phyloP scores from a whole-genome alignment of 2,113 vertebrate genomes.

The Ahaetulla prasina region DNA sequence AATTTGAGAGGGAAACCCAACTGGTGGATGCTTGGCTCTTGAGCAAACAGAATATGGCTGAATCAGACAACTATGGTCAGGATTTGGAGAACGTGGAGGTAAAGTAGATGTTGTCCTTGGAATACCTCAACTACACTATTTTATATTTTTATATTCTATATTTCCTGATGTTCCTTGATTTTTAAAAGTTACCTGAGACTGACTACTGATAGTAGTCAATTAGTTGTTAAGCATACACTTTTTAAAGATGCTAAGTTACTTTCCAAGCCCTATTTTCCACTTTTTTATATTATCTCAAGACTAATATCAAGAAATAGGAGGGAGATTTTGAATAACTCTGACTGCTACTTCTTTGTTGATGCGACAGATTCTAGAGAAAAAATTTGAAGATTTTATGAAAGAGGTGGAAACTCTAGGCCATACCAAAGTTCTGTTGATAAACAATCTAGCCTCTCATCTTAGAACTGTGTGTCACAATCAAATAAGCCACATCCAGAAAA shows the following conservation, averaged over 20 bases:
- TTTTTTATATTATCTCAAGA: background rate
- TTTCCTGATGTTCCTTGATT: background rate
- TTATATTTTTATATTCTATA: slow-evolving; percentile 1
- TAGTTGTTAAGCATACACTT: background rate
- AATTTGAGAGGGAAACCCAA: slow-evolving; percentile 77
- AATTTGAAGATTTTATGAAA: slow-evolving; percentile 76
- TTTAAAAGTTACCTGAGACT: background rate
- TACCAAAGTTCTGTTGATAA: slow-evolving; percentile 70
- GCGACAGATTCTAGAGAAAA: slow-evolving; percentile 79
- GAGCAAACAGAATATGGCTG: slow-evolving; percentile 67
- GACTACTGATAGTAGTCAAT: background rate
- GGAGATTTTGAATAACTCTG: background rate
- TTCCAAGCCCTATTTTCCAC: background rate
- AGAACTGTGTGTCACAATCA: slow-evolving; percentile 49
- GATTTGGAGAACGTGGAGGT: slow-evolving; percentile 85
- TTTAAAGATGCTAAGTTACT: background rate
- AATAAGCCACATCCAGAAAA: slow-evolving; percentile 63
- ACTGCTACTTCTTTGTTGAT: background rate
- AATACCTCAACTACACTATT: background rate
- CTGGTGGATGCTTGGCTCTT: slow-evolving; percentile 79
- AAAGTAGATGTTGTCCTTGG: slow-evolving; percentile 26
- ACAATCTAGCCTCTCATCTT: slow-evolving; percentile 70
- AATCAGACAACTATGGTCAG: slow-evolving; percentile 79
- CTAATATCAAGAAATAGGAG: background rate
- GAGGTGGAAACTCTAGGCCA: slow-evolving; percentile 75